Conservation (phyloP, 2,113 vertebrate species). For the Cyanoliseus patagonus region DNA sequence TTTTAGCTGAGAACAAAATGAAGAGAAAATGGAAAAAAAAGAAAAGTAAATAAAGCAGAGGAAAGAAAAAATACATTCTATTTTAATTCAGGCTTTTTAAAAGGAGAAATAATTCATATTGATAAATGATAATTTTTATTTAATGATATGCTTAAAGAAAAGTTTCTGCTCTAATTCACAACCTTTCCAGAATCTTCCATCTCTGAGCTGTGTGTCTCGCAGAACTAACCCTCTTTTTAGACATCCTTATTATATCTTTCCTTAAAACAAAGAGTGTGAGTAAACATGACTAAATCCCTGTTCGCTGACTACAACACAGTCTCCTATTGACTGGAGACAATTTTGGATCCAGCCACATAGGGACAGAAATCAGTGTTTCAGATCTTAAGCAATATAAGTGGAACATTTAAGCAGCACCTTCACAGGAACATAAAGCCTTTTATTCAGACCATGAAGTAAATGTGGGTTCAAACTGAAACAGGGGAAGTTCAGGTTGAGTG, state of each 20-base stretch:
- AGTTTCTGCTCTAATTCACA: neutral
- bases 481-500: too few species aligned
- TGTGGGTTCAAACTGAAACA: too few species aligned
- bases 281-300: neutral
- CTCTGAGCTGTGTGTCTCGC: neutral
- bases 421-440: neutral
- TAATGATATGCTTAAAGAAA: neutral
- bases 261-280: neutral
- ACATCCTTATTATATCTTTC: neutral
- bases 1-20: neutral
- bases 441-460: neutral
- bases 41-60: neutral
- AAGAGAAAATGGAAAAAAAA: accelerated
- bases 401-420: neutral
- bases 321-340: neutral
- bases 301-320: neutral
- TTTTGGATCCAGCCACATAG: neutral
- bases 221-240: neutral
- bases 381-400: neutral
- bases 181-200: neutral
- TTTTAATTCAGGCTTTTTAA: neutral
- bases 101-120: neutral
- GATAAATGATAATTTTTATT: neutral
- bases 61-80: accelerated
- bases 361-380: neutral